Conservation (phyloP, 1,140 invertebrate genomes). For the Arctopsyche grandis region DNA sequence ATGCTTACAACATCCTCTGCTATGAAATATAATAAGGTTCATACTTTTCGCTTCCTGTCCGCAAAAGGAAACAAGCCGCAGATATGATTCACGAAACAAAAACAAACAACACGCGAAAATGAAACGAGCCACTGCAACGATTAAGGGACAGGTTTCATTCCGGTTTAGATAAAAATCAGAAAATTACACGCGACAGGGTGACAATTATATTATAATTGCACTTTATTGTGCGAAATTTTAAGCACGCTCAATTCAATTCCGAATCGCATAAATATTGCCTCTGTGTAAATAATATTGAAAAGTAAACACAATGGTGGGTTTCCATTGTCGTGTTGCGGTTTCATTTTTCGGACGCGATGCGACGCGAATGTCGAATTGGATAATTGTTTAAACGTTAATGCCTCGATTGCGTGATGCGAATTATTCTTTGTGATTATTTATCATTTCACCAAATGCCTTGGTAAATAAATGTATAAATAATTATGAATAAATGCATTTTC, state of each 20-base stretch:
- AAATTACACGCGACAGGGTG: not conserved
- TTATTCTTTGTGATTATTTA: too few species aligned
- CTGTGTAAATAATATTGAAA: not conserved
- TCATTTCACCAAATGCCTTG: too few species aligned
- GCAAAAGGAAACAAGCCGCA: too few species aligned
- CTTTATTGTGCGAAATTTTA: not conserved
- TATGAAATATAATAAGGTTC: too few species aligned
- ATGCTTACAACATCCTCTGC: too few species aligned
- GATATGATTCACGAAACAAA: too few species aligned
- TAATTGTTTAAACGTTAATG: too few species aligned
- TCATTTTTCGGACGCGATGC: not conserved
- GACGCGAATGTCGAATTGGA: not conserved
- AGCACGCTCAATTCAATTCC: not conserved
- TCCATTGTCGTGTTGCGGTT: slow-evolving; percentile 4
- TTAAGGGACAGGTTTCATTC: not conserved
- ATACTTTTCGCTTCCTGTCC: too few species aligned
- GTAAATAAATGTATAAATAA: too few species aligned
- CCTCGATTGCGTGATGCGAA: too few species aligned
- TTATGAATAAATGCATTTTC: too few species aligned
- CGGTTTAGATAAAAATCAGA: not conserved
- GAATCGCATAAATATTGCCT: not conserved
- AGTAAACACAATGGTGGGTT: not conserved
- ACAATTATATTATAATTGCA: too few species aligned
- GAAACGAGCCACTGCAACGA: not conserved
- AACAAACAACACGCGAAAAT: not conserved